phyloP scores from a whole-genome alignment of 1,140 invertebrate species.

The Popillia japonica region DNA sequence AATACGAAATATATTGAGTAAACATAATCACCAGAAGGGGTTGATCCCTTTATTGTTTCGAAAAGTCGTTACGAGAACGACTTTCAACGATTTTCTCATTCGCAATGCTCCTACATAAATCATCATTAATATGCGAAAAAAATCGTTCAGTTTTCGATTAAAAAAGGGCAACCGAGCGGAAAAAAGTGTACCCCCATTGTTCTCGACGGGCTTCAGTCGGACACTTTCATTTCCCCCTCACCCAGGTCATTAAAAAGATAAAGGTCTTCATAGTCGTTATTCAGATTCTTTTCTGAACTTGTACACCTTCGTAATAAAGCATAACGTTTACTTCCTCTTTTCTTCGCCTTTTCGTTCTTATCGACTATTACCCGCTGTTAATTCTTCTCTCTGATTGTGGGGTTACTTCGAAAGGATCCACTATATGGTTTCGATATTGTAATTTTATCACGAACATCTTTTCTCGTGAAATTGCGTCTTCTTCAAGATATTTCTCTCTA shows the following conservation, averaged over 20 bases:
- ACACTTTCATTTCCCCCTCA: slow-evolving; percentile 28
- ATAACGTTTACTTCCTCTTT: background rate
- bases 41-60: slow-evolving; percentile 30
- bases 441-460: background rate
- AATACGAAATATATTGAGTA: slow-evolving; percentile 5
- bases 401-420: background rate
- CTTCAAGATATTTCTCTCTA: background rate
- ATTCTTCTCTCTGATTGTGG: background rate
- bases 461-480: background rate
- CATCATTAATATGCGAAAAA: slow-evolving; percentile 34
- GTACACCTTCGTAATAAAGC: slow-evolving; percentile 20
- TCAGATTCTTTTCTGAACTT: slow-evolving; percentile 22
- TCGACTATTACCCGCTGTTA: background rate
- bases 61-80: slow-evolving; percentile 27
- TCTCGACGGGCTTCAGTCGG: background rate
- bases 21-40: slow-evolving; percentile 11
- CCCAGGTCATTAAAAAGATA: slow-evolving; percentile 30
- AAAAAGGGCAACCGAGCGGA: slow-evolving; percentile 23
- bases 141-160: slow-evolving; percentile 32
- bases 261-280: slow-evolving; percentile 33
- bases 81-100: background rate
- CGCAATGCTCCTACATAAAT: slow-evolving; percentile 19
- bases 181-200: slow-evolving; percentile 21
- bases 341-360: background rate
- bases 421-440: background rate